phyloP scores from a whole-genome alignment of 2,113 vertebrate species.

The Siniperca knerii region DNA sequence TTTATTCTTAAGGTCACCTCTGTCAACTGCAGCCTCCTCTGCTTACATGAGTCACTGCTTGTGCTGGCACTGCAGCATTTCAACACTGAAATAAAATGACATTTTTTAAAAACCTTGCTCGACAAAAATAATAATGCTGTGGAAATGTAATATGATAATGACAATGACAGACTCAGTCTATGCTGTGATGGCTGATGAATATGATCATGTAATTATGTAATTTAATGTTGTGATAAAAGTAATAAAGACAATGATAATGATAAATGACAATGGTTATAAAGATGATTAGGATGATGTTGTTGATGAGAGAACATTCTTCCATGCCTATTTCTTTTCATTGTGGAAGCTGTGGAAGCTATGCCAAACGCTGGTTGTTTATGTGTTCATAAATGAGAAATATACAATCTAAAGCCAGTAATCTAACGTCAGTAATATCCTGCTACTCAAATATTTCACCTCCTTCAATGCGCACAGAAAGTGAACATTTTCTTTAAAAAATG shows the following conservation, averaged over 20 bases:
- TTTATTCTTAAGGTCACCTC: slow-evolving; percentile 62
- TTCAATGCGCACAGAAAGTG: background rate
- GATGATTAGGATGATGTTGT: background rate
- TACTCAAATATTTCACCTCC: background rate
- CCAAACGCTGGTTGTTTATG: background rate
- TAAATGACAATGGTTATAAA: background rate
- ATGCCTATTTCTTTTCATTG: background rate
- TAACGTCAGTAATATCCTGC: background rate
- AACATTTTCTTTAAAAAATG: slow-evolving; percentile 11
- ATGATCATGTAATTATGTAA: background rate
- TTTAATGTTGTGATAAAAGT: too few relatives aligned
- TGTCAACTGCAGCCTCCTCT: slow-evolving; percentile 42
- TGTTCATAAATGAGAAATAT: background rate
- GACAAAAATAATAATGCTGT: background rate
- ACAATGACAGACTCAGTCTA: background rate
- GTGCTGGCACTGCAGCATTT: slow-evolving; percentile 33
- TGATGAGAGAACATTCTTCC: background rate
- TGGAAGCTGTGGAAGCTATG: background rate
- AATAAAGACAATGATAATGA: background rate
- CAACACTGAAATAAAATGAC: background rate
- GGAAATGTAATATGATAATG: background rate
- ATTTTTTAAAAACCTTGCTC: background rate
- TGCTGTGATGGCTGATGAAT: background rate
- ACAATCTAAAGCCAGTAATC: background rate
- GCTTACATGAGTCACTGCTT: slow-evolving; percentile 27